These are phyloP conservation scores for Drosophila meridionalis DNA, from an alignment of 2,888 invertebrate species.

Conservation along the genomic window DNA sequence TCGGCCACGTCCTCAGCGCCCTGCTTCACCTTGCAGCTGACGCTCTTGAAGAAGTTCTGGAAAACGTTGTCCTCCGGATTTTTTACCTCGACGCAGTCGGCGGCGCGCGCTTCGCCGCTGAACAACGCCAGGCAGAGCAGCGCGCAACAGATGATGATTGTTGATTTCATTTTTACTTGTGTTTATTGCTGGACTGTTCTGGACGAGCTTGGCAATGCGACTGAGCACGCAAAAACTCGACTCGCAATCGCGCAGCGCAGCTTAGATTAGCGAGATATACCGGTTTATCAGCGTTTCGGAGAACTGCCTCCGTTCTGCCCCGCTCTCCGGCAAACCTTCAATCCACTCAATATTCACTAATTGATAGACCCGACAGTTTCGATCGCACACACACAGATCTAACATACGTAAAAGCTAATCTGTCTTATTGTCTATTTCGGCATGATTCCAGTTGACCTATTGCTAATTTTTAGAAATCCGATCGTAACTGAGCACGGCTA, in stretches of 20 bases:
- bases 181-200: slow-evolving; percentile 36
- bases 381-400: background rate
- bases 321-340: background rate
- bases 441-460: slow-evolving; percentile 1
- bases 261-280: slow-evolving; percentile 23
- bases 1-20: slow-evolving; percentile 78
- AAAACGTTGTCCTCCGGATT: slow-evolving; percentile 74
- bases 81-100: slow-evolving; percentile 65
- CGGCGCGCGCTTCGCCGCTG: slow-evolving; percentile 49
- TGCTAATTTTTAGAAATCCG: slow-evolving; percentile 8
- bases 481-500: background rate
- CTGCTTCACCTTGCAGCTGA: slow-evolving; percentile 80
- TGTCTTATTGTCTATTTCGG: background rate
- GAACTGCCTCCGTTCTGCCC: background rate
- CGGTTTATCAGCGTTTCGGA: slow-evolving; percentile 35
- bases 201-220: slow-evolving; percentile 43
- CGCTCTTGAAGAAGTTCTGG: slow-evolving; percentile 74
- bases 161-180: slow-evolving; percentile 65
- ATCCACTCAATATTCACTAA: slow-evolving; percentile 1
- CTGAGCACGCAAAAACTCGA: slow-evolving; percentile 27
- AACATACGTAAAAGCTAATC: background rate
- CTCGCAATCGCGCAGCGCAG: slow-evolving; percentile 8
- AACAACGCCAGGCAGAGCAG: slow-evolving; percentile 57
- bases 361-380: slow-evolving; percentile 17
- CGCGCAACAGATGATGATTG: slow-evolving; percentile 45